A percentile compares a stretch with the other conserved stretches of the same genome.
These are phyloP conservation scores for Phymorhynchus buccinoides DNA, from an alignment of 1,140 invertebrate genomes.

Conservation along the genomic window DNA sequence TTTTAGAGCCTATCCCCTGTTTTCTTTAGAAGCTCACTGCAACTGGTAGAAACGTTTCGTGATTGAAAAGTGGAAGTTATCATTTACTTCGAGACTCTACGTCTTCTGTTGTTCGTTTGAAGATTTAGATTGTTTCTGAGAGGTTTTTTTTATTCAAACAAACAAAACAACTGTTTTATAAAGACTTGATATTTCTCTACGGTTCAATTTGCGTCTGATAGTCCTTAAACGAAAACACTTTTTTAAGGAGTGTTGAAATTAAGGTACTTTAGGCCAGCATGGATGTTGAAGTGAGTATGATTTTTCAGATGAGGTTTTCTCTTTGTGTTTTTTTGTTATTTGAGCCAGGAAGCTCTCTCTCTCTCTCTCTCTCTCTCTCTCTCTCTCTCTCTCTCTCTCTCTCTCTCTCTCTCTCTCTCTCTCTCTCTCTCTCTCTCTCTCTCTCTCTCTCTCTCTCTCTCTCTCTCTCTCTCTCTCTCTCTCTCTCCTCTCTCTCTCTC, in stretches of 20 bases:
- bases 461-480: not conserved
- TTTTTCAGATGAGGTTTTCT: not conserved
- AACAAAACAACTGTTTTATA: not conserved
- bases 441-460: not conserved
- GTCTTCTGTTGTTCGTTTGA: too few species aligned
- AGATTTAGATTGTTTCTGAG: too few species aligned
- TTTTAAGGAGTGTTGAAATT: too few species aligned
- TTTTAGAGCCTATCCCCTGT: too few species aligned
- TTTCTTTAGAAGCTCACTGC: too few species aligned
- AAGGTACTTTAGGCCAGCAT: too few species aligned
- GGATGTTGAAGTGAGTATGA: too few species aligned
- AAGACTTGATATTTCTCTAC: not conserved
- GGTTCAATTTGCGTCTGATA: too few species aligned
- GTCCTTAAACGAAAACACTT: too few species aligned
- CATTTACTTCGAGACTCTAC: too few species aligned
- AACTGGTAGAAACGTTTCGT: too few species aligned
- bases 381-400: not conserved
- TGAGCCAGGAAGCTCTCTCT: not conserved
- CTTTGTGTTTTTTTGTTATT: not conserved
- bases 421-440: not conserved
- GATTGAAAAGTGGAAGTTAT: too few species aligned
- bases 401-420: not conserved
- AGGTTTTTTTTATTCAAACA: not conserved
- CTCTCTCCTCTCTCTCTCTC: constrained; percentile 23
- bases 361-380: constrained; percentile 37